phyloP scores from a whole-genome alignment of 2,113 vertebrate genomes.

The Phylloscopus trochiloides region DNA sequence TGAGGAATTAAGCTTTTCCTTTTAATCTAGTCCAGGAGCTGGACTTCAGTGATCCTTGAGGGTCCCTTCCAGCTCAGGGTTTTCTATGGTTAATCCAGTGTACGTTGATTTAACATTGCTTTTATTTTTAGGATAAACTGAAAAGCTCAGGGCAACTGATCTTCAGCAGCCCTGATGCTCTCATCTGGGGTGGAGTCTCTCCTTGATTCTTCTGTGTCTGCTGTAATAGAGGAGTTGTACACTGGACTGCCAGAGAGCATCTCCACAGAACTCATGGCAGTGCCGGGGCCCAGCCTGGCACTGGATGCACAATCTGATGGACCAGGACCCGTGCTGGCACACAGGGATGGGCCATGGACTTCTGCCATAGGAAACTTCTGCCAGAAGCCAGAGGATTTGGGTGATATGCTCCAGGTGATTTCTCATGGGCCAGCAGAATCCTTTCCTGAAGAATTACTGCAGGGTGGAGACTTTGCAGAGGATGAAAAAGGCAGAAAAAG shows the following conservation, averaged over 20 bases:
- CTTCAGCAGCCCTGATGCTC: constrained; percentile 66
- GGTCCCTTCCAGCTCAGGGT: neutral
- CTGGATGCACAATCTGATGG: constrained; percentile 7
- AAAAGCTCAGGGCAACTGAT: neutral
- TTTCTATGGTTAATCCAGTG: accelerated
- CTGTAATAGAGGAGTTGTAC: constrained; percentile 38
- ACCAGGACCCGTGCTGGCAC: neutral
- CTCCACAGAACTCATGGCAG: constrained; percentile 33
- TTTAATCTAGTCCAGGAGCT: neutral
- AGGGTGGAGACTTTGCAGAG: neutral
- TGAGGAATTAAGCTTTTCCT: neutral
- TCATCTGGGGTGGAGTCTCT: constrained; percentile 58
- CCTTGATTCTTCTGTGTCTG: constrained; percentile 45
- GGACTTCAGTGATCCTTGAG: neutral
- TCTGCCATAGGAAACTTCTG: neutral
- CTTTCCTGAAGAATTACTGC: neutral
- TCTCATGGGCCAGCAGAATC: neutral
- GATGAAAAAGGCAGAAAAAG: neutral
- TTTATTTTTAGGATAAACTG: constrained; percentile 47
- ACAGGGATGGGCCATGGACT: neutral
- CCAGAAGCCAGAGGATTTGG: constrained; percentile 3
- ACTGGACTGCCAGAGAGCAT: constrained; percentile 26
- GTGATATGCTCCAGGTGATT: neutral
- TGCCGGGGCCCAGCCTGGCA: neutral
- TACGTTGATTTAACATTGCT: accelerated